A percentile compares a stretch with the other conserved stretches of the same genome.
These are phyloP conservation scores for Nannoperca obscura DNA, from an alignment of 2,797 vertebrate genomes.

Conservation along the genomic window DNA sequence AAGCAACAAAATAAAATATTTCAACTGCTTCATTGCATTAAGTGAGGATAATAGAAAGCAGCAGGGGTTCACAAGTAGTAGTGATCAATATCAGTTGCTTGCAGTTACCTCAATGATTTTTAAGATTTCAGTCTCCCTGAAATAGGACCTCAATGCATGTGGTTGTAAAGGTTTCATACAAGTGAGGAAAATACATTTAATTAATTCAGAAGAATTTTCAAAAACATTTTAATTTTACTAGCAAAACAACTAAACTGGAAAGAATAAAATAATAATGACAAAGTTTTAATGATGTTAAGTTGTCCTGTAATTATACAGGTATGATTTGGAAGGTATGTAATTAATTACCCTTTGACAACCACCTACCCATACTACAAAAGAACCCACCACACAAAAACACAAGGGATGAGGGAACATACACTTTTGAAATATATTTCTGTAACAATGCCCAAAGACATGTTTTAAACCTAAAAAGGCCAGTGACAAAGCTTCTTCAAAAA, in stretches of 20 bases:
- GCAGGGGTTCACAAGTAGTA: neutral
- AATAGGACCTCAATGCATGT: too few relatives aligned
- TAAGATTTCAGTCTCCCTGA: neutral
- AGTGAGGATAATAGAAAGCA: constrained; percentile 24
- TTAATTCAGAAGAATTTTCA: too few relatives aligned
- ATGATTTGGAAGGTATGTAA: neutral
- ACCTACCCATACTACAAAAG: neutral
- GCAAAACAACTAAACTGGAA: neutral
- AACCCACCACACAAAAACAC: neutral
- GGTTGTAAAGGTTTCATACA: neutral
- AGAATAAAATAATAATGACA: neutral
- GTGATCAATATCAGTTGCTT: constrained; percentile 2
- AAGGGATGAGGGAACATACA: neutral
- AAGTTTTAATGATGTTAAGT: neutral
- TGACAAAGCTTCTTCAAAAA: neutral
- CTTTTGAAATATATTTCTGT: neutral
- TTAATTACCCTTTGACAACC: neutral
- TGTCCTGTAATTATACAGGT: neutral
- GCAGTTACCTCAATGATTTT: neutral
- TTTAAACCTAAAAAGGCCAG: neutral
- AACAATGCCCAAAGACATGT: neutral
- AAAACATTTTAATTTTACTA: too few relatives aligned
- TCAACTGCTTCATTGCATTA: neutral
- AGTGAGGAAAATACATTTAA: too few relatives aligned
- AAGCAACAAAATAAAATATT: constrained; percentile 3